These are phyloP conservation scores for Channa striata DNA, from an alignment of 2,797 vertebrate species.

Conservation along the genomic window DNA sequence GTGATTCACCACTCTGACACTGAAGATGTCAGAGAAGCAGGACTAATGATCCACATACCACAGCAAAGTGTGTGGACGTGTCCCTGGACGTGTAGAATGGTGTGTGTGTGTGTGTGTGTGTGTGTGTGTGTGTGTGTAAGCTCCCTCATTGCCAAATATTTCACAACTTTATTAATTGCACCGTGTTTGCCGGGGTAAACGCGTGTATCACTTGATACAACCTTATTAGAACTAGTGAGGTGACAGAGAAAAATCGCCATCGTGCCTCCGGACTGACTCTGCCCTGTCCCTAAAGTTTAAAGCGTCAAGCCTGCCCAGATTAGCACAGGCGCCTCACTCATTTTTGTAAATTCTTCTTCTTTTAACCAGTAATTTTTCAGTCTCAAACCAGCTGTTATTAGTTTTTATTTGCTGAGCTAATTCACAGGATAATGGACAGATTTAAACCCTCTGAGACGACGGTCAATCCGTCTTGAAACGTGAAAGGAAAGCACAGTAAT, in stretches of 20 bases:
- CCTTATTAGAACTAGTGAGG: too few relatives aligned
- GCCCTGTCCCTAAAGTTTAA: too few relatives aligned
- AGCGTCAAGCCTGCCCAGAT: too few relatives aligned
- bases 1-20: slow-evolving; percentile 48
- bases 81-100: background rate
- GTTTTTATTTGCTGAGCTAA: too few relatives aligned
- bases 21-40: slow-evolving; percentile 46
- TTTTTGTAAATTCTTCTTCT: too few relatives aligned
- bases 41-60: slow-evolving; percentile 46
- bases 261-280: too few relatives aligned
- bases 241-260: too few relatives aligned
- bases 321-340: too few relatives aligned
- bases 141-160: slow-evolving; percentile 7
- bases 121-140: background rate
- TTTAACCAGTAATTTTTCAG: too few relatives aligned
- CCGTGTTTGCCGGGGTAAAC: background rate
- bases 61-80: slow-evolving; percentile 6
- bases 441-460: slow-evolving; percentile 61
- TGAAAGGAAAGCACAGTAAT: slow-evolving; percentile 66
- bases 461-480: slow-evolving; percentile 75
- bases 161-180: slow-evolving; percentile 8
- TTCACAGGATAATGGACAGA: slow-evolving; percentile 51
- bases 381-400: too few relatives aligned
- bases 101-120: background rate
- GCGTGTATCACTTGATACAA: slow-evolving; percentile 5